Base-by-base conservation (phyloP, 2,888 invertebrate species). In the Acanthosoma haemorrhoidale region DNA sequence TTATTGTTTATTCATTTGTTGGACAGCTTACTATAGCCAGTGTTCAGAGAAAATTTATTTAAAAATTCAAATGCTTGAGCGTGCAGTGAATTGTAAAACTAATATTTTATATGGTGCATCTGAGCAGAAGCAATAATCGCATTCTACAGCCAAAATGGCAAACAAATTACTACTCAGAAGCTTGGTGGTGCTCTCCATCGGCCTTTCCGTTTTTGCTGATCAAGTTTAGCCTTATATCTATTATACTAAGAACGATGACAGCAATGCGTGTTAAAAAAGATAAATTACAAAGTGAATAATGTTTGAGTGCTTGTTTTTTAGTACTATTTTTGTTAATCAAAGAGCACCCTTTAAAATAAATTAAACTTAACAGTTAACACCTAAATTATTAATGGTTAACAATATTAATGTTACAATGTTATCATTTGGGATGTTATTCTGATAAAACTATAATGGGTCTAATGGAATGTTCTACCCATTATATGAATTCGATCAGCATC, bases 121-220 rank as follows among this genome's bases (percentile, higher is more conserved):
- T 21, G 67, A 67, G 67, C 67, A 41, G 18, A 67, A 67, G 67
- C 67, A 64, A 38, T 39, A 38, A 64, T 41, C 41, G 39, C 21
- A n/a, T 16, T 41, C 64, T 64, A 64, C 64, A 64, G 29, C 41
- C 39, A 41, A 64, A 41, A 25, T 41, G 1, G 18, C 25, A 64
- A 63, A 21, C 25, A 34, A 61, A 29, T 25, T 29, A 25, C 64
- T 64, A 64, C 39, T 38, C 64, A 67, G 32, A 67, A 67, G 67
- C 67, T 67, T 67, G 57, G 67, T 67, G 67, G 67, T 67, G 67
- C 67, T 57, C 67, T 67, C 67, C 36, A 51, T 67, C 67, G 67
- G 67, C 67, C 67, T 67, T 34, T 36, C 16, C 11, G 6, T 60
- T 60, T 60, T 16, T 34, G 51, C 25, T 25, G 51, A 25, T 21